phyloP scores from a whole-genome alignment of 2,797 vertebrate species.

The Xerus rutilus region DNA sequence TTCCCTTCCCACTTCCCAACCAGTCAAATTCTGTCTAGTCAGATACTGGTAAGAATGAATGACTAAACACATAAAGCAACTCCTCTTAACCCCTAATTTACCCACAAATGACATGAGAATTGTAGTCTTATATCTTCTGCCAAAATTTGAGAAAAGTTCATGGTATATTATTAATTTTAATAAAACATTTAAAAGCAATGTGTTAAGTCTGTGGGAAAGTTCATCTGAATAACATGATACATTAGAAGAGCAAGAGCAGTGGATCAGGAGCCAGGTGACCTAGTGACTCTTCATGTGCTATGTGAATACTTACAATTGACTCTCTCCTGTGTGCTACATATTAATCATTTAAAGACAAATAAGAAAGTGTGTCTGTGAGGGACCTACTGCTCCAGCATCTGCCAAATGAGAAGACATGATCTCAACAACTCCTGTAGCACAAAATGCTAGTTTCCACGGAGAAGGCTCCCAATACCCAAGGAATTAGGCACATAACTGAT shows the following conservation, averaged over 20 bases:
- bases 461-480: background rate
- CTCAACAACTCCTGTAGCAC: background rate
- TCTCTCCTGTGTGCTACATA: background rate
- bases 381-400: background rate
- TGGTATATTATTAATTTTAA: background rate
- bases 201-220: slow-evolving; percentile 1
- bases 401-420: background rate
- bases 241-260: slow-evolving; percentile 10
- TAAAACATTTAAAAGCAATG: slow-evolving; percentile 1
- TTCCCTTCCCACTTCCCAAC: background rate
- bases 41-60: background rate
- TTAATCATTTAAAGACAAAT: slow-evolving; percentile 36
- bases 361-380: background rate
- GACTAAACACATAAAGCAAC: background rate
- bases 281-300: background rate
- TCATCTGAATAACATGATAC: background rate
- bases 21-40: background rate
- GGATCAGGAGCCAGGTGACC: background rate
- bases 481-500: background rate
- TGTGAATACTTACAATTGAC: background rate
- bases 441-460: slow-evolving; percentile 36
- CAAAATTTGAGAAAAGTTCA: slow-evolving; percentile 44
- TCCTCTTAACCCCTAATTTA: background rate
- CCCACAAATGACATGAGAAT: slow-evolving; percentile 21
- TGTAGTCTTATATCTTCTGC: slow-evolving; percentile 5